Percentiles rank a stretch among this genome's conserved stretches.
Evolutionary conservation across 1,140 invertebrate species (phyloP).

Genomic region (Camponotus pennsylvanicus): DNA sequence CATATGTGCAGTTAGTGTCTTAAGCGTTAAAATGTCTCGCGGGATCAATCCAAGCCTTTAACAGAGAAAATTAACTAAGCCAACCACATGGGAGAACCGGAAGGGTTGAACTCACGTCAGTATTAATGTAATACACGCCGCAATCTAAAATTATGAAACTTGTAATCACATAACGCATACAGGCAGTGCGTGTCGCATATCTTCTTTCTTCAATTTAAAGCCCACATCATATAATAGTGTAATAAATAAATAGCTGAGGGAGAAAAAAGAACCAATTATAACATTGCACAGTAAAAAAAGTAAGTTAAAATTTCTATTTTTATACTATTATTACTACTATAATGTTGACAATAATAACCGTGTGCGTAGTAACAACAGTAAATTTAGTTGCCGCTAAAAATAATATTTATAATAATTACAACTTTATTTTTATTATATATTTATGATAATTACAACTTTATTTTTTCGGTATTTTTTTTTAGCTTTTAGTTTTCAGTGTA

Average conservation of each 20-base stretch:
- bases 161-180: conserved; percentile 30
- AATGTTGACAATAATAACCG: too few species aligned
- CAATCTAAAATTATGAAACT: conserved; percentile 44
- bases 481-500: background rate
- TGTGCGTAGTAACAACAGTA: too few species aligned
- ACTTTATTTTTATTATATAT: too few species aligned
- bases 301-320: too few species aligned
- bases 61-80: conserved; percentile 50
- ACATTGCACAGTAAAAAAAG: too few species aligned
- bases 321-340: too few species aligned
- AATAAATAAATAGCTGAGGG: background rate
- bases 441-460: too few species aligned
- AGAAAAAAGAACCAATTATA: too few species aligned
- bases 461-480: too few species aligned
- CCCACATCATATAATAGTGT: too few species aligned
- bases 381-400: too few species aligned
- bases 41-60: conserved; percentile 35
- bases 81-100: conserved; percentile 26
- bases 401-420: too few species aligned
- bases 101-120: conserved; percentile 15
- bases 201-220: background rate
- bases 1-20: background rate
- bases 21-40: conserved; percentile 23
- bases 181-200: background rate
- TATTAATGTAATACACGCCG: conserved; percentile 42